Conservation (phyloP, 2,888 invertebrate species). For the Mayetiola destructor region DNA sequence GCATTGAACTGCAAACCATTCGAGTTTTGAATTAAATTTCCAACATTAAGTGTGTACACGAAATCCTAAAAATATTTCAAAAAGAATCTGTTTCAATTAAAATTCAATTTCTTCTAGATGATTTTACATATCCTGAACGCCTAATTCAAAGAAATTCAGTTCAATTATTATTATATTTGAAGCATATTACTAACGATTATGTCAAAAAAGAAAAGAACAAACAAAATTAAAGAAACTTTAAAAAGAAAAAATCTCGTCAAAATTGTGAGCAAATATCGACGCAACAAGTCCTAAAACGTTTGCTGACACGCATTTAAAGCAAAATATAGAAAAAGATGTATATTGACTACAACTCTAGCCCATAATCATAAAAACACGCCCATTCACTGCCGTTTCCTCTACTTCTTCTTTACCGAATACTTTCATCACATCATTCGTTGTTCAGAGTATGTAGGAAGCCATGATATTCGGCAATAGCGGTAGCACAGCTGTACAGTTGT, state of each 20-base stretch:
- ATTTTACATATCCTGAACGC: too few relatives aligned
- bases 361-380: slow-evolving; percentile 12
- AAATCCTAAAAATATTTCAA: too few relatives aligned
- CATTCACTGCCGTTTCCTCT: slow-evolving; percentile 1
- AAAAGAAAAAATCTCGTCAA: background rate
- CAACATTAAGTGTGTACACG: too few relatives aligned
- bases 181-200: too few relatives aligned
- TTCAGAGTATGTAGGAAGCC: slow-evolving; percentile 2
- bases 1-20: too few relatives aligned
- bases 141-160: background rate
- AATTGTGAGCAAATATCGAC: background rate
- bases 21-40: too few relatives aligned
- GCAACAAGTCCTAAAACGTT: background rate
- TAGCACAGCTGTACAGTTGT: background rate
- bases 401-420: slow-evolving; percentile 11
- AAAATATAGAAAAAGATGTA: background rate
- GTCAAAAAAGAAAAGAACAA: too few relatives aligned
- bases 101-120: too few relatives aligned
- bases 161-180: background rate
- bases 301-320: background rate
- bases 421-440: too few relatives aligned
- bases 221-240: too few relatives aligned
- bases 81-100: background rate
- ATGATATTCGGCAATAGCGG: slow-evolving; percentile 4
- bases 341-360: background rate